Percentiles rank a stretch among this genome's conserved stretches.
These are phyloP conservation scores for Calliopum simillimum DNA, from an alignment of 2,888 invertebrate genomes.

Conservation along the genomic window DNA sequence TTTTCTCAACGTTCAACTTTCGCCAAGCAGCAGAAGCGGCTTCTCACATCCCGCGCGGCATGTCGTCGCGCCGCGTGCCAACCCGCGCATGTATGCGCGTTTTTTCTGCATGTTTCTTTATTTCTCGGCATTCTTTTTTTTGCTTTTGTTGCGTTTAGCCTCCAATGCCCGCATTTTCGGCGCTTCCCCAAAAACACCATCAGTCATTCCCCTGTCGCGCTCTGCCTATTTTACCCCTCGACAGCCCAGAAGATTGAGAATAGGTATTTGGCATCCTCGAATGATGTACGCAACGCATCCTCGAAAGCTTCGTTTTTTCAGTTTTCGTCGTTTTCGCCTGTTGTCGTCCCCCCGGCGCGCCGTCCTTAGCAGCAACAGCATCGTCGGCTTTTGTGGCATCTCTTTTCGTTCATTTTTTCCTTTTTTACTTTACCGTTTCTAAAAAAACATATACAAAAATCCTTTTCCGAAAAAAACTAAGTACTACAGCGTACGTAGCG, in stretches of 20 bases:
- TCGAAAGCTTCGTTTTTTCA: constrained; percentile 17
- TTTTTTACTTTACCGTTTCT: constrained; percentile 33
- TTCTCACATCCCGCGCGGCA: neutral
- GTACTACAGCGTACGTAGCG: constrained; percentile 21
- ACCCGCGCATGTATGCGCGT: constrained; percentile 20
- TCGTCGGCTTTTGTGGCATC: constrained; percentile 30
- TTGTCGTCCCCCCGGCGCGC: neutral
- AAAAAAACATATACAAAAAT: constrained; percentile 31
- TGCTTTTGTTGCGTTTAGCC: constrained; percentile 29
- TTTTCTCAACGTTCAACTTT: constrained; percentile 37
- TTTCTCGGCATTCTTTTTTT: constrained; percentile 21
- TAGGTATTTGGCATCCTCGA: constrained; percentile 28
- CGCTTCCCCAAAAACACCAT: constrained; percentile 22
- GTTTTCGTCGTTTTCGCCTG: neutral
- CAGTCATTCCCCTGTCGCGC: neutral
- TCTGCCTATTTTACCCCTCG: constrained; percentile 4
- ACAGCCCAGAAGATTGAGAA: neutral
- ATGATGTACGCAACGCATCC: constrained; percentile 37
- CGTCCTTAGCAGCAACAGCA: constrained; percentile 1
- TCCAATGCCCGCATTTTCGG: constrained; percentile 28
- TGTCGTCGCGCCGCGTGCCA: neutral
- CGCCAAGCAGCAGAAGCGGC: constrained; percentile 26
- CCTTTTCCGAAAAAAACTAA: constrained; percentile 29
- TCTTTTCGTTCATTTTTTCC: constrained; percentile 26
- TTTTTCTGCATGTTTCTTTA: constrained; percentile 32